Conservation (phyloP, 2,113 vertebrate species). For the Cyanistes caeruleus region DNA sequence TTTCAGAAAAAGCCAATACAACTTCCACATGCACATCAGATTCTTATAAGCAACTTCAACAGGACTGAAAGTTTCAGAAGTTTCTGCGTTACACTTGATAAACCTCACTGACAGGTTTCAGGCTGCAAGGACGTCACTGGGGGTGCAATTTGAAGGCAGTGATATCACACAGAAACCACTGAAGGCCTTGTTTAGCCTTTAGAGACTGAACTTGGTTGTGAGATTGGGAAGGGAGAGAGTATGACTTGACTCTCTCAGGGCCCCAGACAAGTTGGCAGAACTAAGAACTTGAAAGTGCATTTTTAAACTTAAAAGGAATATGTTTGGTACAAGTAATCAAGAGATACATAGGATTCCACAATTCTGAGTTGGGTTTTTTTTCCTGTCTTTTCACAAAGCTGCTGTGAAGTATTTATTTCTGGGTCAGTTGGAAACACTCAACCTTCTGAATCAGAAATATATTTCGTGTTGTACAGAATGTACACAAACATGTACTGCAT, state of each 20-base stretch:
- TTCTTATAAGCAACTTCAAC: background rate
- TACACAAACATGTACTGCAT: background rate
- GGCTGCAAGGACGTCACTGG: background rate
- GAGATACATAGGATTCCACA: background rate
- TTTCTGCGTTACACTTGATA: background rate
- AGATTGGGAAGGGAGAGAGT: background rate
- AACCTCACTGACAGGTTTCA: background rate
- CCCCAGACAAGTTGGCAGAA: background rate
- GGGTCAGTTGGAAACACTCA: background rate
- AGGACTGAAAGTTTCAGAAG: background rate
- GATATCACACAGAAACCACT: background rate
- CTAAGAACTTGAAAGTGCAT: background rate
- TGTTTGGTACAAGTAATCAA: background rate
- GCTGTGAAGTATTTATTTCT: background rate
- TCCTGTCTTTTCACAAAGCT: background rate
- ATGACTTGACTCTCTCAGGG: background rate
- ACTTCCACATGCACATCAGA: background rate
- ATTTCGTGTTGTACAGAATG: background rate
- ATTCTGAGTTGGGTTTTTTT: background rate
- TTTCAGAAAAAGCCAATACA: background rate
- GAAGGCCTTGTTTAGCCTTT: background rate
- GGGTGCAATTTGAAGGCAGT: background rate
- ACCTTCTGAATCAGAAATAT: background rate
- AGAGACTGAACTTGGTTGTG: background rate
- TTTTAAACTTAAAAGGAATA: conserved; percentile 2